Evolutionary conservation across 2,888 invertebrate genomes (phyloP).

Genomic region (Amblyteles armatorius): DNA sequence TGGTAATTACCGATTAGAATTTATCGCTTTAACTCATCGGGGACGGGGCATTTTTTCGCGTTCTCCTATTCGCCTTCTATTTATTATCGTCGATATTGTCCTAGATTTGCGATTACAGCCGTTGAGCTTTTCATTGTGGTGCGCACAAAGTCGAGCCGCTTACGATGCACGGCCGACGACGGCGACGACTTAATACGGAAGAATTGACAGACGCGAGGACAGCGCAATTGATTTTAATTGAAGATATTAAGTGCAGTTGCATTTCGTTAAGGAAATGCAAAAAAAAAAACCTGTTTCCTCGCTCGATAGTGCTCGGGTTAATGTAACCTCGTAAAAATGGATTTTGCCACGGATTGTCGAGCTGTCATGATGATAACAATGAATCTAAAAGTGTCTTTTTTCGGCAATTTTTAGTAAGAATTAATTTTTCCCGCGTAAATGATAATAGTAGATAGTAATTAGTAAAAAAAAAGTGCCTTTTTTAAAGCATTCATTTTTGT

Average conservation of each 20-base stretch:
- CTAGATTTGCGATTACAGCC: not conserved
- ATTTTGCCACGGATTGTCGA: not conserved
- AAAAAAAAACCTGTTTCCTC: not conserved
- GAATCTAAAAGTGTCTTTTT: not conserved
- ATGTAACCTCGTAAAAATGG: not conserved
- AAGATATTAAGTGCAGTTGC: not conserved
- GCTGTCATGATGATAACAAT: not conserved
- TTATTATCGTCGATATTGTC: slow-evolving; percentile 36
- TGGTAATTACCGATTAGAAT: slow-evolving; percentile 30
- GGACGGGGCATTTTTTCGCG: not conserved
- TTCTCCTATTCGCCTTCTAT: not conserved
- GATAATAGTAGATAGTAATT: too few relatives aligned
- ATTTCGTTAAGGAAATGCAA: not conserved
- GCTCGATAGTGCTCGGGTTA: not conserved
- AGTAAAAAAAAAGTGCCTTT: too few relatives aligned
- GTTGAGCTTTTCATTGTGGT: slow-evolving; percentile 21
- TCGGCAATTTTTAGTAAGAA: not conserved
- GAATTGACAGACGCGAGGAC: not conserved
- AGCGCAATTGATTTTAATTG: slow-evolving; percentile 18
- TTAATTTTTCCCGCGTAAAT: too few relatives aligned
- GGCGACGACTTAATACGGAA: not conserved
- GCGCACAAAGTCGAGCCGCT: not conserved
- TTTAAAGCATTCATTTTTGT: not conserved
- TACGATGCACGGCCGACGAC: not conserved
- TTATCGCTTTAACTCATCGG: slow-evolving; percentile 24